phyloP scores from a whole-genome alignment of 2,113 vertebrate species.

The Equus przewalskii region DNA sequence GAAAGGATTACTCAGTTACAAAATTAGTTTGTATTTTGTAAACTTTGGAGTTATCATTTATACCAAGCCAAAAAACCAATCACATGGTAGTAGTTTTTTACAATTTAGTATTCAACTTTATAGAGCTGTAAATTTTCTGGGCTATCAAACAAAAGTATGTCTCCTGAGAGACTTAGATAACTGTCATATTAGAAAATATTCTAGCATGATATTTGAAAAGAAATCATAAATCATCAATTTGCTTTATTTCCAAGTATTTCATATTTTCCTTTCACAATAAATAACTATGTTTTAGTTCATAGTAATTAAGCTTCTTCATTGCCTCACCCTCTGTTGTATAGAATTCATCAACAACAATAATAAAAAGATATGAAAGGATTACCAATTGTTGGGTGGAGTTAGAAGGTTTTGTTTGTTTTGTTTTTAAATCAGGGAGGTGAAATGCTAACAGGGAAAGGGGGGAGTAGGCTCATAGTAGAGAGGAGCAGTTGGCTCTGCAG shows the following conservation, averaged over 20 bases:
- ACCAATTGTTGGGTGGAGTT: neutral
- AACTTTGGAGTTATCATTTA: neutral
- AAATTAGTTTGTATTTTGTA: too few relatives aligned
- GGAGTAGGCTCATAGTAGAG: neutral
- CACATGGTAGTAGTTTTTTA: neutral
- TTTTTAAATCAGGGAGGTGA: neutral
- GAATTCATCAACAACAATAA: neutral
- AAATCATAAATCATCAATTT: neutral
- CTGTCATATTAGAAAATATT: constrained; percentile 28
- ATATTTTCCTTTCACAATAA: neutral
- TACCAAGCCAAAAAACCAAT: neutral
- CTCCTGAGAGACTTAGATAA: neutral
- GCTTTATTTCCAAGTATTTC: neutral
- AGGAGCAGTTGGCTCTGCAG: neutral
- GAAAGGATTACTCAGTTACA: neutral
- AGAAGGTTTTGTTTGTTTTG: neutral
- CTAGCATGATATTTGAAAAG: neutral
- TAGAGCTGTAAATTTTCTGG: constrained; percentile 22
- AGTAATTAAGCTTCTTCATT: neutral
- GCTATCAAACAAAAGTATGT: neutral
- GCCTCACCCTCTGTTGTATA: neutral
- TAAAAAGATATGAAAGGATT: neutral
- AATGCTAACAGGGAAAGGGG: neutral
- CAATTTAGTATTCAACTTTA: constrained; percentile 33
- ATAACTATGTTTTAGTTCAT: neutral